Evolutionary conservation across 2,797 vertebrate species (phyloP).

Genomic region (Spinus pinus): DNA sequence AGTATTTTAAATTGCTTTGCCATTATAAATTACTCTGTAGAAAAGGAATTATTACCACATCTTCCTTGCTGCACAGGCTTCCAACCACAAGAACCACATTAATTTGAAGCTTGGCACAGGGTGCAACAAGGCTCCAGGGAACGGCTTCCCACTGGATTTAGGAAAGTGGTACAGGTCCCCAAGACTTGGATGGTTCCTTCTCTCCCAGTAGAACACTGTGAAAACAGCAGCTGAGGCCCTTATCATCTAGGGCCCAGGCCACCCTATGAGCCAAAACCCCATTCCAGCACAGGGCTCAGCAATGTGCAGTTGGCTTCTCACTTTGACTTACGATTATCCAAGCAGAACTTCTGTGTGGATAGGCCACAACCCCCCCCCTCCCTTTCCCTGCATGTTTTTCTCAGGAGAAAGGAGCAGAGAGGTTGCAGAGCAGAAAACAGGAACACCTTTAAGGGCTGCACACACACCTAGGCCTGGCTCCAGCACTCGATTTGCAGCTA

Average conservation of each 20-base stretch:
- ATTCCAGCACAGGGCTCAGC: background rate
- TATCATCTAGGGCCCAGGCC: background rate
- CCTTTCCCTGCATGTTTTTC: background rate
- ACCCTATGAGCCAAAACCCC: background rate
- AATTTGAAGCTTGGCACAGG: conserved; percentile 52
- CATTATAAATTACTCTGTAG: conserved; percentile 40
- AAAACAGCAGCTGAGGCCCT: background rate
- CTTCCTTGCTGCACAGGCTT: conserved; percentile 37
- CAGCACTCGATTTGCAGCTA: background rate
- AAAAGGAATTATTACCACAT: conserved; percentile 55
- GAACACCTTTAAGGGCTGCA: background rate
- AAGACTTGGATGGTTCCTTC: background rate
- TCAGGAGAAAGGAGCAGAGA: background rate
- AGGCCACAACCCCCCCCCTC: background rate
- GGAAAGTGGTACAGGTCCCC: background rate
- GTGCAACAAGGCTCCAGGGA: conserved; percentile 5
- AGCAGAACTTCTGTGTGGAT: background rate
- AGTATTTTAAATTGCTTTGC: conserved; percentile 45
- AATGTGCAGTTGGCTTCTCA: background rate
- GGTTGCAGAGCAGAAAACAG: background rate
- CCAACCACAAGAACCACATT: conserved; percentile 59
- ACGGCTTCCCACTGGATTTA: conserved; percentile 2
- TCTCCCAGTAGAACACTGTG: background rate
- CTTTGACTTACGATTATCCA: background rate
- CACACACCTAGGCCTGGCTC: background rate